A percentile compares a stretch with the other conserved stretches of the same genome.
These are phyloP conservation scores for Casuarius casuarius DNA, from an alignment of 2,113 vertebrate genomes.

Conservation along the genomic window DNA sequence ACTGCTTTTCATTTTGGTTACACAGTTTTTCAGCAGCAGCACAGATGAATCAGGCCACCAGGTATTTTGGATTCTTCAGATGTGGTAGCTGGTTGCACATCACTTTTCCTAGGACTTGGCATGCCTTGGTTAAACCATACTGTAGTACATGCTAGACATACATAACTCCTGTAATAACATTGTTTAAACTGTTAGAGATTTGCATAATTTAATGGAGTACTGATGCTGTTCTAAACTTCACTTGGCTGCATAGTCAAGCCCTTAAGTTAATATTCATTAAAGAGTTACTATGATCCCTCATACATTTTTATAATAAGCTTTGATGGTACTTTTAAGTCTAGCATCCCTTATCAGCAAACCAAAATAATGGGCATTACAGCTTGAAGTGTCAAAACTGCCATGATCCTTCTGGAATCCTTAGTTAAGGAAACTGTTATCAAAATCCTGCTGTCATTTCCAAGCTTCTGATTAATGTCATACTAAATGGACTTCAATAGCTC, in stretches of 20 bases:
- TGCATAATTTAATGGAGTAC: neutral
- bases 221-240: neutral
- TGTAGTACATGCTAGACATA: neutral
- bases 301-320: neutral
- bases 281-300: neutral
- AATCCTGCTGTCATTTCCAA: neutral
- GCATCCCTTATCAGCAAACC: neutral
- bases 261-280: neutral
- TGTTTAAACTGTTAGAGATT: neutral
- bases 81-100: neutral
- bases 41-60: neutral
- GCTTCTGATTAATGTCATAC: neutral
- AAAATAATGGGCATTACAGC: neutral
- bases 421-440: neutral
- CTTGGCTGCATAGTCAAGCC: neutral
- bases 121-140: neutral
- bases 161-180: neutral
- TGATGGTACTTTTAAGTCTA: neutral
- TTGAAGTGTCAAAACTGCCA: neutral
- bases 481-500: neutral
- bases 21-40: neutral
- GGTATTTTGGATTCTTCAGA: neutral
- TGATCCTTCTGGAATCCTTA: neutral
- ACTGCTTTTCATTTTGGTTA: neutral
- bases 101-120: neutral